phyloP scores from a whole-genome alignment of 2,888 invertebrate species.

The Eupithecia centaureata region DNA sequence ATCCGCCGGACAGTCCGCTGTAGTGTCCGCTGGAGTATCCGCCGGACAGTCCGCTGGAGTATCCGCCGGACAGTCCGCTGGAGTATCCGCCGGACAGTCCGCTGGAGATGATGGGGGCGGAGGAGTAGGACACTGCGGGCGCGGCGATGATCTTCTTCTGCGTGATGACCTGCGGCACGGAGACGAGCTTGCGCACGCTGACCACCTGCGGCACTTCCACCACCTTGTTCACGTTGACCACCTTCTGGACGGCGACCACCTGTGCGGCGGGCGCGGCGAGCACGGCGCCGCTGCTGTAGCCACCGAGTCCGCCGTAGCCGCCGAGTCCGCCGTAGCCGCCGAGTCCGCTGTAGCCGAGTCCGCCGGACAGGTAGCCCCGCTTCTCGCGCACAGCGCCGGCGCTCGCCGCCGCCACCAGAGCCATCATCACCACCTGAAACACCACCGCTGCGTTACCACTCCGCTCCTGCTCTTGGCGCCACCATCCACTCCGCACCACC shows the following conservation, averaged over 20 bases:
- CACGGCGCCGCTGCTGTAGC: constrained; percentile 29
- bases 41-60: not conserved
- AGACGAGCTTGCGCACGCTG: constrained; percentile 47
- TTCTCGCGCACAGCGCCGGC: constrained; percentile 44
- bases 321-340: constrained; percentile 22
- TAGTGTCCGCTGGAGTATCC: not conserved
- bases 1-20: constrained; percentile 2
- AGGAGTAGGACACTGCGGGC: constrained; percentile 30
- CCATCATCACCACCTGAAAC: constrained; percentile 42
- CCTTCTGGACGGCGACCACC: constrained; percentile 54
- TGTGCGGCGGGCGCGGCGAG: constrained; percentile 46
- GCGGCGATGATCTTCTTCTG: constrained; percentile 43
- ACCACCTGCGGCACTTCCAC: constrained; percentile 52
- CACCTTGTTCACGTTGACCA: constrained; percentile 56
- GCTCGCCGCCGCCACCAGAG: constrained; percentile 40
- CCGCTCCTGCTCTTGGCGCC: not conserved
- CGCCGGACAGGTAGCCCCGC: constrained; percentile 39
- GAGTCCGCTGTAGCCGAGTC: constrained; percentile 28
- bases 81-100: constrained; percentile 26
- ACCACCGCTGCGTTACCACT: constrained; percentile 8
- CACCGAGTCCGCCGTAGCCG: constrained; percentile 21
- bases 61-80: constrained; percentile 9
- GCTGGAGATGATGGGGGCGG: constrained; percentile 16
- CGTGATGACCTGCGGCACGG: constrained; percentile 46
- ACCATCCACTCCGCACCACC: not conserved